Evolutionary conservation across 2,797 vertebrate genomes (phyloP), one percentile per base, ranked within the genome.

Genomic region (Eurystomus glaucurus): DNA sequence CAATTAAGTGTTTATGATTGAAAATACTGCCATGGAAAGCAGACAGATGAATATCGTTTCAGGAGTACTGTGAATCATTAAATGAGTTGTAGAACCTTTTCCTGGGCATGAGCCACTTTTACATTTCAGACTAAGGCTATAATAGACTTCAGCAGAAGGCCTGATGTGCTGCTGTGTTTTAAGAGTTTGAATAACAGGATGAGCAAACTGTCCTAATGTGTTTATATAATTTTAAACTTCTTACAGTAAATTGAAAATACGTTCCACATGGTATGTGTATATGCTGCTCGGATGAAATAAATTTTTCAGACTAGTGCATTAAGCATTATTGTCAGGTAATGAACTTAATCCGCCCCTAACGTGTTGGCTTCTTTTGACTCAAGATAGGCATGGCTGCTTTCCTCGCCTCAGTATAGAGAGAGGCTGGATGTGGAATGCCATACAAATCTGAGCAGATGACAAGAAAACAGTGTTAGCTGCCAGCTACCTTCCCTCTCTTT

Each of bases 1-100:
- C 93, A 97, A 92, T 96, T 96, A 95, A 81, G 33, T 90, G 94
- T 97, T 96, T 90, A 85, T 96, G 88, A 95, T 72, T 94, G 74
- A 79, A 92, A 93, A 74, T 29, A 70, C 90, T 96, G 94, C 96
- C 70, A 81, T 71, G 90, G 83, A 92, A 74, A 93, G 85, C 95
- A 92, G 94, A 69, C 70, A 80, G 82, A 90, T 91, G 77, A 94
- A 52, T 86, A 94, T 94, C 22, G 60, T 93, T 93, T 93, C 72
- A 92, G 90, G 74, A 93, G 74, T 80, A 48, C 93, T 94, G 93
- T 85, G 93, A 95, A 85, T 94, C 85, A 92, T 94, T 93, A 95
- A 82, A 86, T 58, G 51, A 82, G 62, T 82, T 92, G 84, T 87
- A 87, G 91, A 92, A 93, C 66, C 70, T 81, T 94, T 88, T 79